These are phyloP conservation scores for Lepidurus couesii DNA, from an alignment of 1,140 invertebrate genomes.

Conservation along the genomic window DNA sequence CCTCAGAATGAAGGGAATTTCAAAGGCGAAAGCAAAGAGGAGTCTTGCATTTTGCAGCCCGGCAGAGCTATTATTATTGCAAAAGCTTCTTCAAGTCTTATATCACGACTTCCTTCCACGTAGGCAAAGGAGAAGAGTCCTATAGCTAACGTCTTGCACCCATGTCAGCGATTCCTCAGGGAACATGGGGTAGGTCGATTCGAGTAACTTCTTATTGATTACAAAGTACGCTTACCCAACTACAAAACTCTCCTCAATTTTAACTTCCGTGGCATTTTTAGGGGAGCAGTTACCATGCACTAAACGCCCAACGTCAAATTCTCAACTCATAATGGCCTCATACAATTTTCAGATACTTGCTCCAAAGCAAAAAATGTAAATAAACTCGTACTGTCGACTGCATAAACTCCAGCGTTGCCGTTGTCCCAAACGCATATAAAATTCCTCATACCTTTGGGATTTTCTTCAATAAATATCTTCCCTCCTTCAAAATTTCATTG, in stretches of 20 bases:
- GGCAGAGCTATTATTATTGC: background rate
- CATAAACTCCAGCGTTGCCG: too few species aligned
- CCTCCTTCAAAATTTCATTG: too few species aligned
- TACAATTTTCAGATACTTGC: too few species aligned
- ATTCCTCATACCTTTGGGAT: too few species aligned
- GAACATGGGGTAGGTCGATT: background rate
- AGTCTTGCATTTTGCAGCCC: conserved; percentile 2
- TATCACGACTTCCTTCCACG: conserved; percentile 14
- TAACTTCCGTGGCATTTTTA: background rate
- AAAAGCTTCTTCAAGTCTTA: background rate
- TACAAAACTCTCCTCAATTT: background rate
- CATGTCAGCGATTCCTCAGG: background rate
- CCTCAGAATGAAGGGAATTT: conserved; percentile 1
- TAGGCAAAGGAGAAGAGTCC: background rate
- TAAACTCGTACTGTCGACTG: too few species aligned
- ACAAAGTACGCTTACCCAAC: background rate
- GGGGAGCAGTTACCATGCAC: too few species aligned
- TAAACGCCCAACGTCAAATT: too few species aligned
- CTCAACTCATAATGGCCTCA: too few species aligned
- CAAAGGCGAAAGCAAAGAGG: background rate
- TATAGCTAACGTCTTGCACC: conserved; percentile 15
- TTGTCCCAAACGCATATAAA: too few species aligned
- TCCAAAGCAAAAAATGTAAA: too few species aligned
- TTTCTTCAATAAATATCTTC: too few species aligned
- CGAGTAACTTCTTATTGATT: conserved; percentile 22